Conservation (phyloP, 1,140 invertebrate genomes). For the Magallana gigas region DNA sequence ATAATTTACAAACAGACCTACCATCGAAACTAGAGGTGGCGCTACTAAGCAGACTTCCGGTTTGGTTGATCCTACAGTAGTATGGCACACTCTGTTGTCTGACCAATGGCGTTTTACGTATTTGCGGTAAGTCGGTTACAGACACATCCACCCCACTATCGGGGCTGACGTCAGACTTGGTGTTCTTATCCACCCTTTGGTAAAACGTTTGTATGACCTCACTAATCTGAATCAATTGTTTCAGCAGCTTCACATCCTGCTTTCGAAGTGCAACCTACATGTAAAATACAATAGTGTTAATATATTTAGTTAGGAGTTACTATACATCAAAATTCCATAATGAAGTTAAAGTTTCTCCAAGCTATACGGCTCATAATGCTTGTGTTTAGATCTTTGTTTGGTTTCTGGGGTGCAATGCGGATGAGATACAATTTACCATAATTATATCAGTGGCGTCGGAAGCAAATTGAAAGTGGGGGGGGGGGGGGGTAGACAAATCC, state of each 20-base stretch:
- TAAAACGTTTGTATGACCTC: conserved; percentile 57
- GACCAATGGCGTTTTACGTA: conserved; percentile 49
- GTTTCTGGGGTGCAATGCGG: too few species aligned
- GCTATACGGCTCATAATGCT: too few species aligned
- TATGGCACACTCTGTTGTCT: conserved; percentile 58
- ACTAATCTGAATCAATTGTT: conserved; percentile 58
- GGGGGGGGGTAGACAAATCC: too few species aligned
- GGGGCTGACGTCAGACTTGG: conserved; percentile 24
- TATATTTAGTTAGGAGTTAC: too few species aligned
- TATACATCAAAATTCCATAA: too few species aligned
- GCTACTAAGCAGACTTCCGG: conserved; percentile 32
- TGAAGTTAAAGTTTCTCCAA: too few species aligned
- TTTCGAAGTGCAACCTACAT: conserved; percentile 50
- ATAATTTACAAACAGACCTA: background rate
- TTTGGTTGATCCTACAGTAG: conserved; percentile 43
- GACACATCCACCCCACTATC: conserved; percentile 42
- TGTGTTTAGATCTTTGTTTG: too few species aligned
- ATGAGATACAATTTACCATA: too few species aligned
- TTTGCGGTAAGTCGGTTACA: conserved; percentile 36
- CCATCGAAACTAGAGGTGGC: conserved; percentile 56
- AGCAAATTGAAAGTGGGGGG: too few species aligned
- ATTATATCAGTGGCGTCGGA: too few species aligned
- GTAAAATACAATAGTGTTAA: too few species aligned
- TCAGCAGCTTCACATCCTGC: conserved; percentile 57
- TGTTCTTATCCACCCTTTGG: conserved; percentile 40